Conservation (phyloP, 2,888 invertebrate species). For the Oscheius sp. region DNA sequence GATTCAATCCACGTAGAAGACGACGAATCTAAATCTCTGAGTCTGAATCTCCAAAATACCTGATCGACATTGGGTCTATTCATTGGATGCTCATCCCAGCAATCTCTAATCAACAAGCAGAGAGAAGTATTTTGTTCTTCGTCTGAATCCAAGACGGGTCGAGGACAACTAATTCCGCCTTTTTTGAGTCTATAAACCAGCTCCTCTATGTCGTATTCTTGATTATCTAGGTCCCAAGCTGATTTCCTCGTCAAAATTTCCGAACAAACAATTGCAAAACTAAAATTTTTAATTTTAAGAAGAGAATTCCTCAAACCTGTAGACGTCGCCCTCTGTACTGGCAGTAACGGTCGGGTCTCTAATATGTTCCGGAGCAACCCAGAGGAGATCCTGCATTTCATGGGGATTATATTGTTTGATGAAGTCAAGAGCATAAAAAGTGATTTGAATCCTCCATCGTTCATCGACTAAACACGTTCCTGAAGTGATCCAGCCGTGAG, state of each 20-base stretch:
- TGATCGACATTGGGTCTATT: constrained; percentile 51
- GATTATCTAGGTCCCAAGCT: constrained; percentile 42
- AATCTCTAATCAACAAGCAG: constrained; percentile 37
- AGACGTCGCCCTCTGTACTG: constrained; percentile 45
- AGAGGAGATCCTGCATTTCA: constrained; percentile 44
- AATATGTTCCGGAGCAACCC: constrained; percentile 57
- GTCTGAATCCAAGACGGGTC: constrained; percentile 31
- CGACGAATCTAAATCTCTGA: constrained; percentile 8
- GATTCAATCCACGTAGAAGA: constrained; percentile 22
- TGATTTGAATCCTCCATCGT: constrained; percentile 32
- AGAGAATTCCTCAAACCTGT: constrained; percentile 31
- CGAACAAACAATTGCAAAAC: constrained; percentile 53
- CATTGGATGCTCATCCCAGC: constrained; percentile 48
- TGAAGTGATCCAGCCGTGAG: constrained; percentile 30
- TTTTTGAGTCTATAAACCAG: constrained; percentile 45
- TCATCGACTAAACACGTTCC: constrained; percentile 31
- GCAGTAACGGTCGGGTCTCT: constrained; percentile 8
- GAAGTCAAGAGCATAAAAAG: constrained; percentile 18
- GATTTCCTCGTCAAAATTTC: constrained; percentile 33
- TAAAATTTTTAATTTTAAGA: not conserved
- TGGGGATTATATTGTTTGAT: constrained; percentile 19
- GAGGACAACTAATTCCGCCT: constrained; percentile 33
- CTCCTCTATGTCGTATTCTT: constrained; percentile 46
- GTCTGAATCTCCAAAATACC: not conserved
- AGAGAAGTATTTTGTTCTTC: constrained; percentile 41